phyloP scores from a whole-genome alignment of 2,888 invertebrate species.

The Rotaria socialis region DNA sequence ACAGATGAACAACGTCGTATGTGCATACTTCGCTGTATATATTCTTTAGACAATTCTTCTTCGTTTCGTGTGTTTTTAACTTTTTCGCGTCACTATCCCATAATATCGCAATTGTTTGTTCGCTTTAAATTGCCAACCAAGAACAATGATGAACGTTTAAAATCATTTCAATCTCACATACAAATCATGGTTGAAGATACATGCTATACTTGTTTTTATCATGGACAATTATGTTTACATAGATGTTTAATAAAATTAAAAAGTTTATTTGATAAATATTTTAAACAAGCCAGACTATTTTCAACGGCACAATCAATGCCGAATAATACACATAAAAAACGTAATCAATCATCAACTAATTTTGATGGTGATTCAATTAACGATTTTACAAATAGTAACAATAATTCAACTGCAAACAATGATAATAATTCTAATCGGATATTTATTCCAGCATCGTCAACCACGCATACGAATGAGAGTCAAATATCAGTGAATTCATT shows the following conservation, averaged over 20 bases:
- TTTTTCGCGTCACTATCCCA: slow-evolving; percentile 7
- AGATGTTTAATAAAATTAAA: background rate
- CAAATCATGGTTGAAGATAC: background rate
- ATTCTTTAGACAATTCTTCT: background rate
- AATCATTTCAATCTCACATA: background rate
- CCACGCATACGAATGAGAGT: slow-evolving; percentile 12
- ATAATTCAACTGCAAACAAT: background rate
- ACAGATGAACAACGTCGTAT: background rate
- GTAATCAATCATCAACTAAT: background rate
- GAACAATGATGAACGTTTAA: background rate
- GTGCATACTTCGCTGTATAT: background rate
- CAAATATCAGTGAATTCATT: background rate
- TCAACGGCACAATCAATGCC: background rate
- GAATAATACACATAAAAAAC: background rate
- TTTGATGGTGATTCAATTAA: background rate
- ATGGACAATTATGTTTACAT: slow-evolving; percentile 20
- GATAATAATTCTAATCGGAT: background rate
- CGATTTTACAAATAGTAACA: background rate
- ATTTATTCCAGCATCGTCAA: background rate
- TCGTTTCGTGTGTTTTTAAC: background rate
- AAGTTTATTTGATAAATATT: background rate
- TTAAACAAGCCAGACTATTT: background rate
- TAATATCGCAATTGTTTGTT: background rate
- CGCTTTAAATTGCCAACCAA: background rate
- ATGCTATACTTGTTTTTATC: background rate